Evolutionary conservation across 2,113 vertebrate species (phyloP).

Genomic region (Gorsachius goisagi): DNA sequence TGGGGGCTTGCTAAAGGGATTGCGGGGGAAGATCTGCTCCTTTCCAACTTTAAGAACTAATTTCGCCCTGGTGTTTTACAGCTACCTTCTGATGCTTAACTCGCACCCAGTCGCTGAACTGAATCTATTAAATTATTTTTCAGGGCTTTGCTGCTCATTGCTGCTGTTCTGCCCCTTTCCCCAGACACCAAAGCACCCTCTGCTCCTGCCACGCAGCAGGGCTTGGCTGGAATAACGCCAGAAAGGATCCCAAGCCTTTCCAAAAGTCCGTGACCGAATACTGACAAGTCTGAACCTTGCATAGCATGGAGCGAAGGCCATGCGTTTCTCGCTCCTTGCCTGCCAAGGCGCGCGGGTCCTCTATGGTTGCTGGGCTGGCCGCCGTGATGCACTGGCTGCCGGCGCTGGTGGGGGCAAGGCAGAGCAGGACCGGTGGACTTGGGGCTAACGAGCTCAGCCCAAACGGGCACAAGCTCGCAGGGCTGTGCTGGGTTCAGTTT

Average conservation of each 20-base stretch:
- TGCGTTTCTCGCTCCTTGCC: neutral
- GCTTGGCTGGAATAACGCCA: neutral
- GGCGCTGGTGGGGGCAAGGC: neutral
- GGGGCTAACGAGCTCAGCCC: fast-evolving
- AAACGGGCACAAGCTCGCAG: too few species aligned
- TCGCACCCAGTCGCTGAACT: neutral
- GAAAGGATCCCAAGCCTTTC: neutral
- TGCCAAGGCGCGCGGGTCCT: fast-evolving
- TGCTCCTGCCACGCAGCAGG: neutral
- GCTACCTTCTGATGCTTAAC: neutral
- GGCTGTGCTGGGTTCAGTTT: too few species aligned
- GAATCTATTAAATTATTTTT: neutral
- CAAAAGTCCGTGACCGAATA: neutral
- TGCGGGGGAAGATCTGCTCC: neutral
- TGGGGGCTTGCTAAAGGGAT: neutral
- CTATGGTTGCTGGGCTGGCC: neutral
- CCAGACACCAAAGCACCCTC: too few species aligned
- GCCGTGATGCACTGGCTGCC: neutral
- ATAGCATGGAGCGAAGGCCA: neutral
- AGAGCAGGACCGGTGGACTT: neutral
- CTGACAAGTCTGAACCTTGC: neutral
- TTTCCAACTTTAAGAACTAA: neutral
- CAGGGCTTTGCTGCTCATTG: neutral
- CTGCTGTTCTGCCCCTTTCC: neutral
- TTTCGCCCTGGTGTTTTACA: neutral